Evolutionary conservation across 1,140 invertebrate genomes (phyloP).

Genomic region (Muscidifurax raptorellus): DNA sequence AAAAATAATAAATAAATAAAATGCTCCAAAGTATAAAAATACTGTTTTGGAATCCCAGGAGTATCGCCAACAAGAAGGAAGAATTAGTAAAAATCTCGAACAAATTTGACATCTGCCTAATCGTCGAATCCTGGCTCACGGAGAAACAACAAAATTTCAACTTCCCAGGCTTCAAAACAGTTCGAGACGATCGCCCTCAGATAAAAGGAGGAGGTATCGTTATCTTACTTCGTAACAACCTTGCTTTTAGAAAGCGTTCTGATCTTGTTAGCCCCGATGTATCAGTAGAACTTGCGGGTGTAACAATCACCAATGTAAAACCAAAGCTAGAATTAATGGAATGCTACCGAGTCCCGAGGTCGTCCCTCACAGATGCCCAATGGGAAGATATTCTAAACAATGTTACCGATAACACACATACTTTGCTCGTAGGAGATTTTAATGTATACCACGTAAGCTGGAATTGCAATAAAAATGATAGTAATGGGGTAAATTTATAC

Average conservation of each 20-base stretch:
- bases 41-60: conserved; percentile 5
- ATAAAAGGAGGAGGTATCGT: conserved; percentile 38
- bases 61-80: background rate
- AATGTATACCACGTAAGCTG: background rate
- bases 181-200: background rate
- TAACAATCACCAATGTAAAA: background rate
- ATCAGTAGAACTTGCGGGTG: background rate
- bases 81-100: background rate
- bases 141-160: background rate
- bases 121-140: background rate
- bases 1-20: background rate
- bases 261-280: too few relatives aligned
- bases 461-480: conserved; percentile 32
- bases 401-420: background rate
- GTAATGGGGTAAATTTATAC: background rate
- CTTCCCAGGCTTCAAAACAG: background rate
- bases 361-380: background rate
- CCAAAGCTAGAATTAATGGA: too few relatives aligned
- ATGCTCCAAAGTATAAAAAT: background rate
- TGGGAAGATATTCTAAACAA: conserved; percentile 18
- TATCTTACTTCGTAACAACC: background rate
- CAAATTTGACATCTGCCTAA: background rate
- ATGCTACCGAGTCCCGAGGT: background rate
- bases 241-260: too few relatives aligned
- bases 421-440: conserved; percentile 11